phyloP scores from a whole-genome alignment of 23 tunicate genomes.

The Styela plicata region DNA sequence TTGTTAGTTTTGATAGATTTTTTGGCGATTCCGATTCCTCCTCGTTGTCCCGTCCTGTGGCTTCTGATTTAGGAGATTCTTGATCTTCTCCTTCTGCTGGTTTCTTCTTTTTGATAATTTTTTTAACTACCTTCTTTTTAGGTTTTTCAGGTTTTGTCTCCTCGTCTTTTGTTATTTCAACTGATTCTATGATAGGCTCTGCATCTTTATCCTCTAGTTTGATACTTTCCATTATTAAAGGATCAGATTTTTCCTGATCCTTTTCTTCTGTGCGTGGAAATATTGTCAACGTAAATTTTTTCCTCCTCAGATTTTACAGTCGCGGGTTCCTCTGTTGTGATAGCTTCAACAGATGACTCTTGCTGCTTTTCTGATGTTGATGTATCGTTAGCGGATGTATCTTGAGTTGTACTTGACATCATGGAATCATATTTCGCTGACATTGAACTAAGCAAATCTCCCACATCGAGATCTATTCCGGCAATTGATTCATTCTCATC shows the following conservation, averaged over 20 bases:
- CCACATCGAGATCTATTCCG: neutral
- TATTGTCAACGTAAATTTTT: too few species aligned
- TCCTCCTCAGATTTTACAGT: too few species aligned
- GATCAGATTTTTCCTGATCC: too few species aligned
- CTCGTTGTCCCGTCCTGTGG: neutral
- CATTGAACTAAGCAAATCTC: neutral
- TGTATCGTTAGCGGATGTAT: too few species aligned
- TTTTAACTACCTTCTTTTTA: slow-evolving; percentile 11
- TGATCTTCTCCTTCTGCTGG: slow-evolving; percentile 2
- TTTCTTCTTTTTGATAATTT: slow-evolving; percentile 13
- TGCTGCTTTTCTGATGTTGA: too few species aligned
- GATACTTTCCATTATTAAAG: too few species aligned
- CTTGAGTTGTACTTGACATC: neutral
- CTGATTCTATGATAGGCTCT: neutral
- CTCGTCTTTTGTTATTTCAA: neutral
- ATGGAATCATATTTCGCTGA: neutral
- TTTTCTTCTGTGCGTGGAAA: too few species aligned
- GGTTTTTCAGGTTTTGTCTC: neutral
- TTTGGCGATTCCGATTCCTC: slow-evolving; percentile 1
- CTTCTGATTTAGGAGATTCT: neutral
- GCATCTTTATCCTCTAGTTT: too few species aligned
- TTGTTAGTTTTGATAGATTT: neutral
- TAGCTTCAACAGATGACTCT: neutral
- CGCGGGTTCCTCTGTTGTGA: neutral
- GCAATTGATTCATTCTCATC: neutral